phyloP scores from a whole-genome alignment of 2,888 invertebrate genomes.

The Gandaritis pyraliata region DNA sequence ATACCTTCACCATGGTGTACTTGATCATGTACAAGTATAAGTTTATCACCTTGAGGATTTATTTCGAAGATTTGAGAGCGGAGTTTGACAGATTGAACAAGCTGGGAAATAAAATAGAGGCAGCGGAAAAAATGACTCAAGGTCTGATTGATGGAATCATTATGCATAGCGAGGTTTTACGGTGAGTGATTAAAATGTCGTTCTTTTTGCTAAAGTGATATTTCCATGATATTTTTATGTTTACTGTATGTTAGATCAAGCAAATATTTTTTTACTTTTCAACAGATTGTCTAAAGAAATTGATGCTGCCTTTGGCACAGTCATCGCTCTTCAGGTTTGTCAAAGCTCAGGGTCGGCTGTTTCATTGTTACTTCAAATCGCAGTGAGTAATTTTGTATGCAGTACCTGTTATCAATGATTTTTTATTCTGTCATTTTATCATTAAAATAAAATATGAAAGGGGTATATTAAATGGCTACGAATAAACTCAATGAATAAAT shows the following conservation, averaged over 20 bases:
- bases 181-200: constrained; percentile 49
- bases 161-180: constrained; percentile 69
- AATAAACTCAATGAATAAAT: constrained; percentile 12
- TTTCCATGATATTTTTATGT: no score
- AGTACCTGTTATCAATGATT: no score
- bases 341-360: constrained; percentile 70
- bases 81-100: constrained; percentile 55
- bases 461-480: constrained; percentile 6
- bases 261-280: not conserved
- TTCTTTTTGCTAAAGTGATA: no score
- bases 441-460: not conserved
- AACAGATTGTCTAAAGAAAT: constrained; percentile 67
- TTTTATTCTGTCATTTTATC: not conserved
- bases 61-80: constrained; percentile 62
- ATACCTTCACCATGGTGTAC: constrained; percentile 63
- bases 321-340: constrained; percentile 70
- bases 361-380: constrained; percentile 54
- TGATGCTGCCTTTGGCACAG: constrained; percentile 69
- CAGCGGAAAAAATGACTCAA: constrained; percentile 55
- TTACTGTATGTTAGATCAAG: no score
- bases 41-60: constrained; percentile 67
- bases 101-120: constrained; percentile 47
- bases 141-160: constrained; percentile 68
- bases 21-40: constrained; percentile 75
- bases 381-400: constrained; percentile 44